Conservation (phyloP, 53 echinoderm and acorn worm genomes). For the Apostichopus leukothele region DNA sequence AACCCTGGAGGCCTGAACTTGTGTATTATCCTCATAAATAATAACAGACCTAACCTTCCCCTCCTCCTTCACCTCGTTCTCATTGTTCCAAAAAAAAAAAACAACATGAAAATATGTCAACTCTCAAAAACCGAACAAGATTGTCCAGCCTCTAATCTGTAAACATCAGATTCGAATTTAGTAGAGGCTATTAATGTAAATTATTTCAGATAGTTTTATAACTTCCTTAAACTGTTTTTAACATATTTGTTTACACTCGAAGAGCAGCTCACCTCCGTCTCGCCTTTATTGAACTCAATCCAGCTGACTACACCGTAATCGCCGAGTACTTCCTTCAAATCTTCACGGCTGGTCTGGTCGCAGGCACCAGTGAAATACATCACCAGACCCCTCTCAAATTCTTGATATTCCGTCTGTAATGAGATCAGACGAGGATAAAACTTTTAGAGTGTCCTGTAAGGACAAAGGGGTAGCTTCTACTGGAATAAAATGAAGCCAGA, state of each 20-base stretch:
- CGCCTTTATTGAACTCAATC: constrained; percentile 86
- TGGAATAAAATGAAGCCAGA: too few relatives aligned
- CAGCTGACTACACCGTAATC: constrained; percentile 90
- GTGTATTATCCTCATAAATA: too few relatives aligned
- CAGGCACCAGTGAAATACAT: constrained; percentile 77
- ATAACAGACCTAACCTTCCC: too few relatives aligned
- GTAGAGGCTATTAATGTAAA: too few relatives aligned
- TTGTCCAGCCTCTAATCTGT: neutral
- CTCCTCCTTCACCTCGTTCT: too few relatives aligned
- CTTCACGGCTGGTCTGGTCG: constrained; percentile 91
- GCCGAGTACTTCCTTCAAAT: constrained; percentile 84
- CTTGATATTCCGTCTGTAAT: constrained; percentile 76
- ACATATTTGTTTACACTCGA: neutral
- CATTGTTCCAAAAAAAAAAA: neutral
- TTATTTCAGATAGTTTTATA: neutral
- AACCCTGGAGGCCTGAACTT: too few relatives aligned
- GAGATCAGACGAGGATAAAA: too few relatives aligned
- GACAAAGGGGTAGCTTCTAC: too few relatives aligned
- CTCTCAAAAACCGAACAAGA: neutral
- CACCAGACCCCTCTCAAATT: constrained; percentile 74
- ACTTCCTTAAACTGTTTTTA: neutral
- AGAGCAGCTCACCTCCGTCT: constrained; percentile 72
- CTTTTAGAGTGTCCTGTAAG: too few relatives aligned
- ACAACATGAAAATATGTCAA: neutral
- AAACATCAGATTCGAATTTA: too few relatives aligned